Base-by-base conservation (phyloP, 2,797 vertebrate genomes). In the Melanotaenia maccullochi region DNA sequence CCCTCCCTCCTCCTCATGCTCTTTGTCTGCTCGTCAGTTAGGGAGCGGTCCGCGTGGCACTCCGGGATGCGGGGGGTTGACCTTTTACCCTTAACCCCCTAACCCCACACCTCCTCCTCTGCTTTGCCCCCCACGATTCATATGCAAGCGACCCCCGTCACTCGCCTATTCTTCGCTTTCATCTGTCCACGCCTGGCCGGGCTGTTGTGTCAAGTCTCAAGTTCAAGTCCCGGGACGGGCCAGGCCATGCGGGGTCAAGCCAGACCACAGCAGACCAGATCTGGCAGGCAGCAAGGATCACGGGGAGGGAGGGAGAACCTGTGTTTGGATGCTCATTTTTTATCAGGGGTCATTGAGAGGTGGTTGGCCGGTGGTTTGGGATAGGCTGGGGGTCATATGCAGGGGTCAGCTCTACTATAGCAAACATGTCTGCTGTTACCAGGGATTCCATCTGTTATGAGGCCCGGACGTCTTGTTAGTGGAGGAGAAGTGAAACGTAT, bases 121-220 rank as follows among this genome's bases (percentile, higher is more conserved):
- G 22, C 25, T 52, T 76, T 44, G 79, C 66, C 71, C 44, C 66
- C 32, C 6, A 68, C 75, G 47, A 94, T 94, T 93, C 89, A 93
- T 92, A 94, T 93, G 91, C 91, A 92, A 87, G 84, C 74, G 75
- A 74, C 84, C 90, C 83, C 90, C 86, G 65, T 91, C 92, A 89
- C 60, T 81, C 78, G 51, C 79, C 85, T 78, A 85, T 91, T 93
- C 89, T 89, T 87, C 74, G 71, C 81, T 85, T 88, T 92, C 90
- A 91, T 89, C 91, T 84, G 87, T 87, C 90, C 87, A 79, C 71
- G 79, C 68, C 86, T 85, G 87, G 82, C 82, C 87, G 47, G 86
- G 86, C 88, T 88, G 92, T 87, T 85, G 87, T 87, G 82, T 87
- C 82, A 90, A 42, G 91, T 94, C 94, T 94, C 93, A 95, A 95